A percentile compares a stretch with the other conserved stretches of the same genome.
Conservation (phyloP, 1,140 invertebrate genomes). For the Drosophila tristis region DNA sequence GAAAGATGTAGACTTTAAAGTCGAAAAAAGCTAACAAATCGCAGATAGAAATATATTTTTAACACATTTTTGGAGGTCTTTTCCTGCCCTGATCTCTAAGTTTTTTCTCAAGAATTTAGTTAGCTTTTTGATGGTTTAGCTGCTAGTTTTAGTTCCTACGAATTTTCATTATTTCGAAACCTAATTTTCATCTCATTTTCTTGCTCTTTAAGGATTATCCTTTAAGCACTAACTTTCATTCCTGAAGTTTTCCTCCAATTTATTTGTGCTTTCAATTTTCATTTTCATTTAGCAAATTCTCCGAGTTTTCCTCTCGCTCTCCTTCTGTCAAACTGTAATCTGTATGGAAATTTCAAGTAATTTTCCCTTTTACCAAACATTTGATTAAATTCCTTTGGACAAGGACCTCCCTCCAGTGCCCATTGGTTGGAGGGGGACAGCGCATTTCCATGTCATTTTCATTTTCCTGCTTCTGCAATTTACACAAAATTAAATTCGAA, state of each 20-base stretch:
- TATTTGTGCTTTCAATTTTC: slow-evolving; percentile 2
- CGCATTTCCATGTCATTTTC: slow-evolving; percentile 54
- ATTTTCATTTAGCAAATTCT: slow-evolving; percentile 31
- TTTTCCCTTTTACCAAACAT: slow-evolving; percentile 29
- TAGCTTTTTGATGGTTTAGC: no score
- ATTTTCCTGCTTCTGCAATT: slow-evolving; percentile 60
- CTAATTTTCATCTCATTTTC: no score
- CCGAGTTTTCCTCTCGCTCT: not conserved
- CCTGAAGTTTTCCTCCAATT: no score
- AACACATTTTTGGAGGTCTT: no score
- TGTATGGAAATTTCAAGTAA: slow-evolving; percentile 55
- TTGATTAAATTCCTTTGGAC: slow-evolving; percentile 54
- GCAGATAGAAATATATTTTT: not conserved
- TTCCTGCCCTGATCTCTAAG: no score
- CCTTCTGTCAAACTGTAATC: slow-evolving; percentile 23
- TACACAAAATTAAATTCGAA: slow-evolving; percentile 79
- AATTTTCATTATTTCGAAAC: no score
- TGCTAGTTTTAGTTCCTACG: no score
- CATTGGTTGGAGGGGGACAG: not conserved
- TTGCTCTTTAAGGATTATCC: no score
- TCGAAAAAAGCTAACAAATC: not conserved
- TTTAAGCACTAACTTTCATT: no score
- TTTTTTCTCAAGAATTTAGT: no score
- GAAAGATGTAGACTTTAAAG: not conserved
- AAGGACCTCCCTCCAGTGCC: slow-evolving; percentile 3